Percentiles rank a stretch among this genome's conserved stretches.
Conservation (phyloP, 2,888 invertebrate species). For the Trilocha varians region DNA sequence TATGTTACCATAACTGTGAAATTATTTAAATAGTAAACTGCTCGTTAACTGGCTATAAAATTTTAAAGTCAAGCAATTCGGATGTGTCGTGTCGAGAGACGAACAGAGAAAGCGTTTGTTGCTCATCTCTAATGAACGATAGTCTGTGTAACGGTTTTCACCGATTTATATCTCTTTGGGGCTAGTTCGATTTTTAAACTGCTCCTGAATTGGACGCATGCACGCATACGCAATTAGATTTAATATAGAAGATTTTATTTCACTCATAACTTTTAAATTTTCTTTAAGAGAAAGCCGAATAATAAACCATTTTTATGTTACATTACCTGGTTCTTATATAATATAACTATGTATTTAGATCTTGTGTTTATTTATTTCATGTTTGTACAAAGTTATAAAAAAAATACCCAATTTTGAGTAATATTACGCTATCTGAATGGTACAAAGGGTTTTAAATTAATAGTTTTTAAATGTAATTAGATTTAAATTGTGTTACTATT, state of each 20-base stretch:
- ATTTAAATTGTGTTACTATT: no score
- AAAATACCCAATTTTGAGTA: no score
- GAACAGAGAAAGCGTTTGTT: conserved; percentile 35
- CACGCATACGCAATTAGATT: conserved; percentile 31
- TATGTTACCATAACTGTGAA: not conserved
- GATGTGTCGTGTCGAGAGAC: conserved; percentile 27
- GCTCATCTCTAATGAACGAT: conserved; percentile 27
- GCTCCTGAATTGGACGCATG: conserved; percentile 29
- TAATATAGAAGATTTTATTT: conserved; percentile 7
- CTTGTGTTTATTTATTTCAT: no score
- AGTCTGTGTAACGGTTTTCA: conserved; percentile 41
- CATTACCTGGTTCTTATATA: no score
- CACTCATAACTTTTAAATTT: no score
- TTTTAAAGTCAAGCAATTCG: not conserved
- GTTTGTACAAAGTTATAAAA: no score
- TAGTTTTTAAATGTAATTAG: no score
- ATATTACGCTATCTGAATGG: no score
- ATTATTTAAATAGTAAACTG: not conserved
- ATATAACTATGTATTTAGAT: no score
- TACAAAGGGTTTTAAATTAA: no score
- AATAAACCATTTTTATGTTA: no score
- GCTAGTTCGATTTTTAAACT: conserved; percentile 22
- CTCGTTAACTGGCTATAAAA: not conserved
- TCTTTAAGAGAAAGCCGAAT: no score
- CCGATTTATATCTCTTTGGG: conserved; percentile 11